Conservation (phyloP, 2,113 vertebrate species). For the Neopipo cinnamomea region DNA sequence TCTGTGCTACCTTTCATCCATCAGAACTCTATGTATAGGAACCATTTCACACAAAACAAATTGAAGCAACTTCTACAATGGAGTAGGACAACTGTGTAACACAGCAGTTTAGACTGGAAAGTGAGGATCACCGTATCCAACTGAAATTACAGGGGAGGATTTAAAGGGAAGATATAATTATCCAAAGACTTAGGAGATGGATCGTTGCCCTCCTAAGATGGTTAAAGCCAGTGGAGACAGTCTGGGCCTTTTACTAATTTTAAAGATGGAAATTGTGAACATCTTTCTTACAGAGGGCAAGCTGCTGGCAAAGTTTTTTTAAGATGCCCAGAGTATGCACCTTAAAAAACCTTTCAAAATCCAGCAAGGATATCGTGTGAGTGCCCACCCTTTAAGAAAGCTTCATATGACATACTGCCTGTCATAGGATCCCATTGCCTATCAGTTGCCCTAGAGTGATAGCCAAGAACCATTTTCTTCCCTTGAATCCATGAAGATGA, state of each 20-base stretch:
- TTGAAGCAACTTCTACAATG: background rate
- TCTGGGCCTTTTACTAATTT: constrained; percentile 42
- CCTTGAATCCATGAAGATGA: background rate
- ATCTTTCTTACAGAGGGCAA: background rate
- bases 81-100: background rate
- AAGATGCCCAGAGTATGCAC: background rate
- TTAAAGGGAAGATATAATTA: constrained; percentile 49
- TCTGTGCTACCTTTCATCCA: background rate
- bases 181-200: constrained; percentile 2
- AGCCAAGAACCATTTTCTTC: background rate
- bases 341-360: background rate
- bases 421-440: background rate
- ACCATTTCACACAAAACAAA: constrained; percentile 8
- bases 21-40: background rate
- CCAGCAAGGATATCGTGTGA: background rate
- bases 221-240: constrained; percentile 46
- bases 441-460: background rate
- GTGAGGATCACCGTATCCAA: background rate
- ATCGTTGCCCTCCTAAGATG: constrained; percentile 23
- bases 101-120: background rate
- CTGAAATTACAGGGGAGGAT: constrained; percentile 59
- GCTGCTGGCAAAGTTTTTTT: background rate
- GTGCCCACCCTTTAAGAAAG: background rate
- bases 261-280: constrained; percentile 29
- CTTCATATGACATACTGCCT: background rate